Base-by-base conservation (phyloP, 2,797 vertebrate species). In the Semotilus atromaculatus region DNA sequence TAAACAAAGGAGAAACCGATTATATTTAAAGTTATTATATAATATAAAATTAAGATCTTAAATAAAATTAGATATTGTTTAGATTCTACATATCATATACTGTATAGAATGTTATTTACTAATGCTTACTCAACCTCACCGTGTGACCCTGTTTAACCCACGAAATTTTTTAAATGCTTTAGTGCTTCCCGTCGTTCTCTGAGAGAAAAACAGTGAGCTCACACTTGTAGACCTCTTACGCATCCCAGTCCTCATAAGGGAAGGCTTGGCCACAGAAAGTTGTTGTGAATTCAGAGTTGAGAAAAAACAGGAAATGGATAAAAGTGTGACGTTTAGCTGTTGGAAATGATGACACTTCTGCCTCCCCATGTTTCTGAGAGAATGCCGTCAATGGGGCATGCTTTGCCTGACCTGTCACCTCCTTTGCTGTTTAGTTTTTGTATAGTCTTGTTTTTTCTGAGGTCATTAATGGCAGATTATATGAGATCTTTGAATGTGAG, bases 231-330 rank as follows among this genome's bases (percentile, higher is more conserved):
- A 73, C 58, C 36, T 77, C 40, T 60, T 66, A 76, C 40, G 16
- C 76, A 71, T 48, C 26, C n/a, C 14, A 55, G 18, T 62, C 36
- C n/a, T n/a, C 48, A 36, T 40, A 34, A 77, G 43, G 68, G 58
- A 82, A 78, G 31, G n/a, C 75, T 10, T 71, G 10, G 40, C 51
- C 13, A 43, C 26, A 75, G 80, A 51, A 85, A 62, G 62, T 36
- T 79, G 34, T 76, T 79, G 60, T 71, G 38, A 51, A 43, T 80
- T 53, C 55, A 73, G 60, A 21, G 18, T 70, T 23, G 34, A 43
- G 62, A 58, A 81, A 86, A 86, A 86, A 86, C 84, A 86, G 87
- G 87, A 88, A 86, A 81, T 58, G 38, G 45, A 64, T 34, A 83
- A 31, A 58, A 38, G 76, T 83, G 16, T 73, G 82, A 85, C 67